phyloP scores from a whole-genome alignment of 2,113 vertebrate genomes.

The Zapornia atra region DNA sequence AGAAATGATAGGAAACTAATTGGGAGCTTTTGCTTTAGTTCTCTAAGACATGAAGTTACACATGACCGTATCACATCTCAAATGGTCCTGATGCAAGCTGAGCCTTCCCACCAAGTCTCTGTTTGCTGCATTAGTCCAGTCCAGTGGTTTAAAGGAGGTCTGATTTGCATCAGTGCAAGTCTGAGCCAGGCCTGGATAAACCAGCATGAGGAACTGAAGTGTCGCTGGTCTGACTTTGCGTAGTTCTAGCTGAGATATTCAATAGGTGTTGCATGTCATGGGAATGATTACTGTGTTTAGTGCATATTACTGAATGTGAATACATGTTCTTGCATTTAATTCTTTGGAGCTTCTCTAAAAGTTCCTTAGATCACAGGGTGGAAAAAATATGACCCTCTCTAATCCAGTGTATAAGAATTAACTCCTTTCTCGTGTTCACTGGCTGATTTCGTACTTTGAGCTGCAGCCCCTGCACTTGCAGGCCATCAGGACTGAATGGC shows the following conservation, averaged over 20 bases:
- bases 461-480: neutral
- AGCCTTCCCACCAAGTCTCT: neutral
- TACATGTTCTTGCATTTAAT: neutral
- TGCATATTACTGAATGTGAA: neutral
- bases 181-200: neutral
- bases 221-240: neutral
- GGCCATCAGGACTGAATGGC: neutral
- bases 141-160: neutral
- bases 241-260: neutral
- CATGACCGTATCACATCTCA: neutral
- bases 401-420: neutral
- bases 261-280: neutral
- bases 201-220: neutral
- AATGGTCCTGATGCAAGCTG: neutral
- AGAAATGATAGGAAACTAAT: neutral
- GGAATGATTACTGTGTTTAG: neutral
- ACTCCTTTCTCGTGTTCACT: neutral
- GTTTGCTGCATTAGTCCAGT: neutral
- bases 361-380: neutral
- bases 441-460: neutral
- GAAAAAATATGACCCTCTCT: neutral
- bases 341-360: neutral
- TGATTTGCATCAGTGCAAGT: neutral
- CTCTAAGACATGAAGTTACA: neutral
- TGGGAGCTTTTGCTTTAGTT: neutral